Base-by-base conservation (phyloP, 2,888 invertebrate species). In the Cylloceria caligata region DNA sequence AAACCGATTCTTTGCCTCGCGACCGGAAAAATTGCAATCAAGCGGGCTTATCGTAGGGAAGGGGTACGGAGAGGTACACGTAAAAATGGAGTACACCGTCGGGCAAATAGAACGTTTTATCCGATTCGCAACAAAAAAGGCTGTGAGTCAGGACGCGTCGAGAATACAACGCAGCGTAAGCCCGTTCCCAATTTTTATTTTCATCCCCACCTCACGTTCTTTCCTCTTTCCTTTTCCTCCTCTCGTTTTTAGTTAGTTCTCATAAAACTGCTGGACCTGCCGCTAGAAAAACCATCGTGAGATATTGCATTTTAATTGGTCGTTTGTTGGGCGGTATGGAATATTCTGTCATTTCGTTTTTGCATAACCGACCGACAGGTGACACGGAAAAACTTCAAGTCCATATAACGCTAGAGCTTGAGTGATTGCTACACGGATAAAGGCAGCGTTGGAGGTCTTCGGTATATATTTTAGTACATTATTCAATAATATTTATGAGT, bases 261-360 rank as follows among this genome's bases (percentile, higher is more conserved):
- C 67, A 65, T 36, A 19, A 65, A 74, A 81, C 62, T 67, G 55
- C 49, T 34, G 52, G 21, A 45, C 52, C 49, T 16, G 39, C 13
- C 49, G 34, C 39, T 19, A 24, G 52, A 80, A 80, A 71, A 57
- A 27, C 34, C 49, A 49, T 69, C 36, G 74, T 60, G 68, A 73
- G 74, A 71, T 74, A 79, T 82, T 69, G 74, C 65, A 74, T 79
- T 82, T 82, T 74, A 81, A 81, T 74, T 74, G 81, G 57, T 65
- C 79, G 30, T 64, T 78, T 47, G 64, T 9, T 36, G 47, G 16
- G 24, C 36, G 34, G 21, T 13, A n/a, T 19, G 64, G 47, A 65
- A 75, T 57, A 65, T 55, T 30, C 21, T 36, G 19, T 13, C 24
- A 36, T 34, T 55, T 57, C 52, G 27, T 39, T 79, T 68, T 75